These are phyloP conservation scores for Molossus molossus DNA, from an alignment of 2,797 vertebrate genomes.

Conservation along the genomic window DNA sequence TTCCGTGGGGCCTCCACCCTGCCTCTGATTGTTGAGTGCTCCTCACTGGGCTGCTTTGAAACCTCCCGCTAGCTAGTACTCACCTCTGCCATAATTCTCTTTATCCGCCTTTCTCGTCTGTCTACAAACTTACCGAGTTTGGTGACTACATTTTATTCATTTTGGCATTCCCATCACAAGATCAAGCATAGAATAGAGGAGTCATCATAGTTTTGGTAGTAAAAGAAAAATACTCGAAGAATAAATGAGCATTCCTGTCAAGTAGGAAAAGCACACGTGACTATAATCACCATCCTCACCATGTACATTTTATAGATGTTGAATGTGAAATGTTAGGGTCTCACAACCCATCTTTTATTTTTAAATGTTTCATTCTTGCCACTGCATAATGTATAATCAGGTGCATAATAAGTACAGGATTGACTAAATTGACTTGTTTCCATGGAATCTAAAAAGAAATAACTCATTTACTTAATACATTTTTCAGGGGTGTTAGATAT, in stretches of 20 bases:
- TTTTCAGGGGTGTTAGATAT: neutral
- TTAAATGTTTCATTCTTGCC: slow-evolving; percentile 14
- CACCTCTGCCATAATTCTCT: neutral
- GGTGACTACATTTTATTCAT: neutral
- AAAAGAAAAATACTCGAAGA: neutral
- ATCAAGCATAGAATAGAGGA: neutral
- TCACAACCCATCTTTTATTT: neutral
- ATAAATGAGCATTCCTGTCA: neutral
- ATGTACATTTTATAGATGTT: neutral
- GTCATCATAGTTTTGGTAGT: neutral
- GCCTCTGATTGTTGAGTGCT: neutral
- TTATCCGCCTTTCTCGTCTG: neutral
- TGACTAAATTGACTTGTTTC: neutral
- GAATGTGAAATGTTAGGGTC: neutral
- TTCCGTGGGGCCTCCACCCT: neutral
- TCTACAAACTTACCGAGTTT: neutral
- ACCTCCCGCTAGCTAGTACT: neutral
- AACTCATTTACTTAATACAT: neutral
- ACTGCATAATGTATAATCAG: neutral
- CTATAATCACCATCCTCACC: neutral
- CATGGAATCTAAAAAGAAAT: slow-evolving; percentile 5
- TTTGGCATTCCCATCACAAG: neutral
- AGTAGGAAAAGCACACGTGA: neutral
- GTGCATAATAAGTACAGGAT: neutral
- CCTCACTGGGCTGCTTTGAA: neutral